Percentiles rank a stretch among this genome's conserved stretches.
Conservation (phyloP, 2,888 invertebrate genomes). For the Dilophus febrilis region DNA sequence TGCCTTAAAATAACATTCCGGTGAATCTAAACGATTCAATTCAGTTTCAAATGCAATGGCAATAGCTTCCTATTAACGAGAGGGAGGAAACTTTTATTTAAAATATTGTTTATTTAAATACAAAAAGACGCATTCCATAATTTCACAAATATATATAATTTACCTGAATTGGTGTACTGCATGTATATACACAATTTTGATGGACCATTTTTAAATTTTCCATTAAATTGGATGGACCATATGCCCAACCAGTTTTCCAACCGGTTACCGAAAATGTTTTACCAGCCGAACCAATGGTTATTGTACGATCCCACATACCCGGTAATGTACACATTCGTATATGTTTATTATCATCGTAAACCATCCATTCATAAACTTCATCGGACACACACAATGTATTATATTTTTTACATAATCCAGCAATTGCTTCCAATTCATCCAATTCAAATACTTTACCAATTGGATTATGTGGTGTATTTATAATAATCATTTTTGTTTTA, state of each 20-base stretch:
- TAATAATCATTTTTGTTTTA: slow-evolving; percentile 83
- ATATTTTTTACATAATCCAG: slow-evolving; percentile 78
- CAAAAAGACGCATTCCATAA: not conserved
- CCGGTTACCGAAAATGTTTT: slow-evolving; percentile 97
- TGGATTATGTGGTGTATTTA: slow-evolving; percentile 98
- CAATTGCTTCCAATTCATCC: slow-evolving; percentile 58
- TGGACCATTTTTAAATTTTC: slow-evolving; percentile 72
- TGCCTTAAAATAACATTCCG: slow-evolving; percentile 69
- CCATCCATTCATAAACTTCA: slow-evolving; percentile 98
- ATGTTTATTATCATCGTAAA: slow-evolving; percentile 66
- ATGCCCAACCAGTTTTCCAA: slow-evolving; percentile 94
- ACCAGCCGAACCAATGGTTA: slow-evolving; percentile 93
- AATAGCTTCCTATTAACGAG: slow-evolving; percentile 78
- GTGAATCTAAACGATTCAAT: slow-evolving; percentile 43
- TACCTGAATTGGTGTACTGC: slow-evolving; percentile 71
- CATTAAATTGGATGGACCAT: slow-evolving; percentile 70
- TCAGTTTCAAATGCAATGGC: slow-evolving; percentile 82
- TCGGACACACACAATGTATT: slow-evolving; percentile 85
- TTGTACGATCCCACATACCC: slow-evolving; percentile 94
- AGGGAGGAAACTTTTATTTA: too few relatives aligned
- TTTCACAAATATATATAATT: not conserved
- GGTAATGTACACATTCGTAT: slow-evolving; percentile 86
- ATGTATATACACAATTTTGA: slow-evolving; percentile 88
- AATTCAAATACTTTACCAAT: slow-evolving; percentile 63
- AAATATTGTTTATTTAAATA: too few relatives aligned